Evolutionary conservation across 2,888 invertebrate genomes (phyloP), one percentile per base, ranked within the genome.

Genomic region (Dimorphilus gyrociliatus): DNA sequence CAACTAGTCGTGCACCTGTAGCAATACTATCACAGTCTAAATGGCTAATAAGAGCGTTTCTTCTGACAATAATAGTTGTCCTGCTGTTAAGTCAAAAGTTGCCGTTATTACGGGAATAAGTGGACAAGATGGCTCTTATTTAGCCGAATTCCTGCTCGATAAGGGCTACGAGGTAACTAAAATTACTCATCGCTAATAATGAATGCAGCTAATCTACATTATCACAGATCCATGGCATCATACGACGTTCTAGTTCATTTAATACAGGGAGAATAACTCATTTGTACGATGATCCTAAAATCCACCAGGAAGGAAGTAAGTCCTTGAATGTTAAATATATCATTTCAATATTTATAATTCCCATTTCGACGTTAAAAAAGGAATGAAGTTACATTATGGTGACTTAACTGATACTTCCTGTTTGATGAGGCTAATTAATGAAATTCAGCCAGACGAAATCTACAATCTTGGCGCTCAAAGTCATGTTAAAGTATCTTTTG

Each of bases 391-490:
- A 5, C 97, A 97, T 62, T 97, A 97, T 62, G 97, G 97, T 10
- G 97, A 97, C 55, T 77, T 97, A 73, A 94, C 94, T 0, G 97
- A 99, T 63, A 88, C 88, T 28, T 85, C 88, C 40, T 88, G 88
- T 59, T 67, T 88, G 36, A 79, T 82, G 16, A 84, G 82, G 66
- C 74, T 86, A 19, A 80, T 88, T 32, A 72, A 69, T 54, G 56
- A 71, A 65, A 72, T 79, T 13, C 70, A 71, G 47, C 97, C 97
- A 0, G 74, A 74, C 21, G 97, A 97, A 67, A 81, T 97, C 42
- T 97, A 97, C 61, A 97, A 99, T 67, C 69, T 97, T 39, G 97
- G 90, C 1, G 97, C 97, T 0, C 94, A 97, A 60, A 92, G 92
- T 44, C 97, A 99, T 64, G 94, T 97, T 2, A 94, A 94, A 67